Percentiles rank a stretch among this genome's conserved stretches.
These are phyloP conservation scores for Tychaedon coryphoeus DNA, from an alignment of 2,113 vertebrate genomes.

Conservation along the genomic window DNA sequence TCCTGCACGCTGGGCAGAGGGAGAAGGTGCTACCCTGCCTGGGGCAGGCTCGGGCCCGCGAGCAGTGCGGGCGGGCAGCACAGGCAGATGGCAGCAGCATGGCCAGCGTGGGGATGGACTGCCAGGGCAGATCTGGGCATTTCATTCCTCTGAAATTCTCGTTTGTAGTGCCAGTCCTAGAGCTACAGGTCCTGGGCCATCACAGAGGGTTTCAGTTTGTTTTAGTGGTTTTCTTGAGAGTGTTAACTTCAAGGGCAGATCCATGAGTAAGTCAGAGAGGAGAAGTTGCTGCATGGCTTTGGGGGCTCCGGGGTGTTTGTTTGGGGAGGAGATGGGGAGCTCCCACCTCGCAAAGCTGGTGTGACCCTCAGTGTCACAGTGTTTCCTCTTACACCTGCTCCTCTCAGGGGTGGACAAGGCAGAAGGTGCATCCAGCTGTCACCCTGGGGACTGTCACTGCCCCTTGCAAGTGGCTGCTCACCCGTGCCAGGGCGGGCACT, in stretches of 20 bases:
- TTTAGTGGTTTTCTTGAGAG: neutral
- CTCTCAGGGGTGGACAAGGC: neutral
- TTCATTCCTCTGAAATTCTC: neutral
- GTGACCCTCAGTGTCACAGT: neutral
- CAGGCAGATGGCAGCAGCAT: neutral
- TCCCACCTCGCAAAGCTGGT: rapidly evolving
- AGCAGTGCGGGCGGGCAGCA: rapidly evolving
- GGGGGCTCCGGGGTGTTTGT: neutral
- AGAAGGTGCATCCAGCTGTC: neutral
- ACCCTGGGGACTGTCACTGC: rapidly evolving
- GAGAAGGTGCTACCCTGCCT: neutral
- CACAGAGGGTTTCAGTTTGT: neutral
- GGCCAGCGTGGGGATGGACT: neutral
- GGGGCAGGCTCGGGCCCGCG: neutral
- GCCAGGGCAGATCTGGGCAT: neutral
- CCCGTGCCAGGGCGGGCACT: neutral
- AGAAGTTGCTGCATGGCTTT: neutral
- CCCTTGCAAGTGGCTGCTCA: neutral
- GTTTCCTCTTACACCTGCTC: neutral
- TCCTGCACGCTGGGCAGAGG: neutral
- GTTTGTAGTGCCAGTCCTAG: neutral
- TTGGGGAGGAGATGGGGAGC: neutral
- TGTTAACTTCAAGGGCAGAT: neutral
- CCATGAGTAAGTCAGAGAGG: neutral
- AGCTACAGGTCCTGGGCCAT: neutral